Evolutionary conservation across 1,140 invertebrate species (phyloP).

Genomic region (Sitobion miscanthi): DNA sequence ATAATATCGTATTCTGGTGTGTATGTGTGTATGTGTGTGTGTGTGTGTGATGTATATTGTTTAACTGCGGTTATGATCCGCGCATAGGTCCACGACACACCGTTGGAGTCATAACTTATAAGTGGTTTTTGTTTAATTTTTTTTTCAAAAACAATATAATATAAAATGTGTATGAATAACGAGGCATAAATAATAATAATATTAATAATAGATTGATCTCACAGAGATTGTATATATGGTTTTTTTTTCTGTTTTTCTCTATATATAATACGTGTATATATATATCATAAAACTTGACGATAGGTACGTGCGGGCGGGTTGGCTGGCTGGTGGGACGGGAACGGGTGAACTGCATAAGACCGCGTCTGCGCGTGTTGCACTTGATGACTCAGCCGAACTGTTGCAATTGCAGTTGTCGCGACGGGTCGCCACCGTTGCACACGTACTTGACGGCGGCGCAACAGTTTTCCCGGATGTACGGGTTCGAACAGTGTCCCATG

Average conservation of each 20-base stretch:
- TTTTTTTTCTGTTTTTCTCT: background rate
- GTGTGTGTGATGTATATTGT: background rate
- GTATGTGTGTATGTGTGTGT: background rate
- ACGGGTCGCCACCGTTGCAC: slow-evolving; percentile 46
- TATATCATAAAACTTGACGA: background rate
- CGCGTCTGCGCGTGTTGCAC: background rate
- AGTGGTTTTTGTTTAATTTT: background rate
- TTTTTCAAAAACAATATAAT: background rate
- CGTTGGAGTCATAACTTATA: background rate
- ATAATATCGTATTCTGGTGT: background rate
- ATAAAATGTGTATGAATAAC: background rate
- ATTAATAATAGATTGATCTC: slow-evolving; percentile 52
- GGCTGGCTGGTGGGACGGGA: background rate
- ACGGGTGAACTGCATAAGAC: background rate
- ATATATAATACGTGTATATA: background rate
- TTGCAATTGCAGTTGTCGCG: background rate
- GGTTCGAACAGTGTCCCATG: slow-evolving; percentile 58
- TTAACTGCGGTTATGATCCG: background rate
- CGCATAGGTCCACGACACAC: background rate
- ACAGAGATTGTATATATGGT: slow-evolving; percentile 40
- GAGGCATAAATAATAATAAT: slow-evolving; percentile 40
- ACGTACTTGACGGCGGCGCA: slow-evolving; percentile 59
- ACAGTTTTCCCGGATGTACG: slow-evolving; percentile 59
- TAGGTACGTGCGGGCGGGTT: background rate
- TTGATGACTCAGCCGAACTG: background rate